Conservation (phyloP, 2,888 invertebrate genomes). For the Salpingus planirostris region DNA sequence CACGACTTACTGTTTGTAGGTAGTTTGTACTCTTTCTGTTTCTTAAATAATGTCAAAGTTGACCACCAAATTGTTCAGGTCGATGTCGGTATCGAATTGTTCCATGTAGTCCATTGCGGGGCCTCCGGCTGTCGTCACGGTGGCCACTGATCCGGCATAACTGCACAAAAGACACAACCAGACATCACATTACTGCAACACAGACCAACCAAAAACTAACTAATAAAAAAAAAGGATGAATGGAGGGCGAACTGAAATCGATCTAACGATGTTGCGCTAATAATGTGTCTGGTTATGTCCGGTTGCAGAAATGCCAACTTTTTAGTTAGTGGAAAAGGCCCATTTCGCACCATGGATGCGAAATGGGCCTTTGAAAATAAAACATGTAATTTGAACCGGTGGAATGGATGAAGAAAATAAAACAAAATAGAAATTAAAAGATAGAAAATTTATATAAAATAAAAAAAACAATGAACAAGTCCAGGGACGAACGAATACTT, state of each 20-base stretch:
- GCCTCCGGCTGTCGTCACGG: constrained; percentile 30
- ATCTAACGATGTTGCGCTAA: constrained; percentile 31
- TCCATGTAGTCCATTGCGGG: constrained; percentile 37
- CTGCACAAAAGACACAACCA: constrained; percentile 43
- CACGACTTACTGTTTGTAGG: too few species aligned
- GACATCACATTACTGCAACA: constrained; percentile 43
- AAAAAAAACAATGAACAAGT: too few species aligned
- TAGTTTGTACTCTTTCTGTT: too few species aligned
- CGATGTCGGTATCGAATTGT: constrained; percentile 34
- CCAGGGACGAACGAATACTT: too few species aligned
- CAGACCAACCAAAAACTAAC: constrained; percentile 35
- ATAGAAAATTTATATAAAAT: too few species aligned
- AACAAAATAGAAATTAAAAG: too few species aligned
- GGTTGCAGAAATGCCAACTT: constrained; percentile 40
- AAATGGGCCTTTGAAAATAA: too few species aligned
- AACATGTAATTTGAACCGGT: too few species aligned
- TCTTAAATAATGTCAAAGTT: too few species aligned
- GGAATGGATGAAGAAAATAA: too few species aligned
- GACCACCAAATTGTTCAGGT: constrained; percentile 35
- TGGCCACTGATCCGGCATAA: constrained; percentile 39
- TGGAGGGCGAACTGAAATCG: constrained; percentile 8
- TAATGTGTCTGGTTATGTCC: constrained; percentile 44
- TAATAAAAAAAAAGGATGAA: constrained; percentile 13
- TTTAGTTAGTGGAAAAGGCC: too few species aligned
- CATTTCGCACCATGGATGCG: too few species aligned